Evolutionary conservation across 2,797 vertebrate species (phyloP).

Genomic region (Syngnathus rostellatus): DNA sequence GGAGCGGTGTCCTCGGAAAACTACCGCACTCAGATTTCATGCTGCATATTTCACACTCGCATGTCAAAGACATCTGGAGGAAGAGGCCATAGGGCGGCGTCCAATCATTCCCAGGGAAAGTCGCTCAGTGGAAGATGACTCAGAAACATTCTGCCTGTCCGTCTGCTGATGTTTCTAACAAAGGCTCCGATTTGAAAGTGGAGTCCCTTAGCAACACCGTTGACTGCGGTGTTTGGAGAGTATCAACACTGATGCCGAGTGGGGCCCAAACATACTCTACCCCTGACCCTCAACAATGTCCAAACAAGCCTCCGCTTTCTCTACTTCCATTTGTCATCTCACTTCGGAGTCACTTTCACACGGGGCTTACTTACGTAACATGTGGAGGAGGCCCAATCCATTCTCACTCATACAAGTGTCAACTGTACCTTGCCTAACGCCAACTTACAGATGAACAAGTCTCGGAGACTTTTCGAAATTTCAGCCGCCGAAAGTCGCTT

Average conservation of each 20-base stretch:
- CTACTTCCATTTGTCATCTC: neutral
- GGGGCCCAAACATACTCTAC: neutral
- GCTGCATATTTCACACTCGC: neutral
- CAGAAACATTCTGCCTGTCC: neutral
- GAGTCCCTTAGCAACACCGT: neutral
- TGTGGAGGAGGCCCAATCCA: neutral
- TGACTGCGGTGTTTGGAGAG: neutral
- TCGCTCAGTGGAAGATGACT: neutral
- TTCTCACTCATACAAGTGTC: neutral
- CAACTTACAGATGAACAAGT: neutral
- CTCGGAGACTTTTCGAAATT: neutral
- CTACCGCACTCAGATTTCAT: neutral
- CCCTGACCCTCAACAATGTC: neutral
- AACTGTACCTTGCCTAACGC: neutral
- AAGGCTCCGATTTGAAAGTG: neutral
- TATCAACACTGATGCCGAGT: neutral
- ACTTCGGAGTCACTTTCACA: neutral
- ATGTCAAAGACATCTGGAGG: constrained; percentile 4
- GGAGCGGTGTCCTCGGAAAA: neutral
- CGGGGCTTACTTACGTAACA: neutral
- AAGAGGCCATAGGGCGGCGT: neutral
- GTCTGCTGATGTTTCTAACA: neutral
- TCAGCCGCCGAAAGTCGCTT: neutral
- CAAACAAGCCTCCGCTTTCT: neutral
- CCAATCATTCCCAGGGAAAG: neutral